Base-by-base conservation (phyloP, 2,113 vertebrate species). In the Sitta europaea region DNA sequence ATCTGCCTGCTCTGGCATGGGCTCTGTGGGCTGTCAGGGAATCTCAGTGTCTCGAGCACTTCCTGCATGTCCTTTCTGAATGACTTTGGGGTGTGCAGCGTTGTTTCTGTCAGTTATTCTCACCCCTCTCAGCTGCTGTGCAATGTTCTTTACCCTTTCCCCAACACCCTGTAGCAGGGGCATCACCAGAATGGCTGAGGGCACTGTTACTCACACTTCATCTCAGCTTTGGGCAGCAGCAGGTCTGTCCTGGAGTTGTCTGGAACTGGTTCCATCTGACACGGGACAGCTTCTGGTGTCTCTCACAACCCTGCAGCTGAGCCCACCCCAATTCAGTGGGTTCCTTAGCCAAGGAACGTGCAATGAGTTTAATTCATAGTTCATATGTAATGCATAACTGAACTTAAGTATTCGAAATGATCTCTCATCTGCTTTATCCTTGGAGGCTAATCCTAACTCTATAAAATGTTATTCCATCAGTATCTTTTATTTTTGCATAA, bases 351-450 rank as follows among this genome's bases (percentile, higher is more conserved):
- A 77, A 72, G 53, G 38, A 79, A 11, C 47, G 13, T 86, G 23
- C 66, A 25, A 20, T 61, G 4, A 70, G 74, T 96, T 92, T 94
- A 66, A 92, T 94, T 96, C 47, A 24, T 23, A 73, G 43, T 95
- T 94, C 21, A 11, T 90, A 25, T 16, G 21, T 88, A 45, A 31
- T 79, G 23, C 15, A 14, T 96, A 93, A 76, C 93, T 94, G 84
- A 95, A 94, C 68, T 93, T 94, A 84, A 96, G 86, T 92, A 84
- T 95, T 97, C 75, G 87, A 96, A 97, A 76, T 94, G 8, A 51
- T 91, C 35, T 55, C 42, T 97, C 55, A 70, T 91, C 90, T 97
- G 51, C 61, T 92, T 14, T 96, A 67, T 95, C 73, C 65, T 91
- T 93, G 43, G 77, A 94, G 70, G 63, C 55, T 96, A 88, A 88